Evolutionary conservation across 2,888 invertebrate genomes (phyloP), one percentile per base, ranked within the genome.

Genomic region (Carpatolechia fugitivella): DNA sequence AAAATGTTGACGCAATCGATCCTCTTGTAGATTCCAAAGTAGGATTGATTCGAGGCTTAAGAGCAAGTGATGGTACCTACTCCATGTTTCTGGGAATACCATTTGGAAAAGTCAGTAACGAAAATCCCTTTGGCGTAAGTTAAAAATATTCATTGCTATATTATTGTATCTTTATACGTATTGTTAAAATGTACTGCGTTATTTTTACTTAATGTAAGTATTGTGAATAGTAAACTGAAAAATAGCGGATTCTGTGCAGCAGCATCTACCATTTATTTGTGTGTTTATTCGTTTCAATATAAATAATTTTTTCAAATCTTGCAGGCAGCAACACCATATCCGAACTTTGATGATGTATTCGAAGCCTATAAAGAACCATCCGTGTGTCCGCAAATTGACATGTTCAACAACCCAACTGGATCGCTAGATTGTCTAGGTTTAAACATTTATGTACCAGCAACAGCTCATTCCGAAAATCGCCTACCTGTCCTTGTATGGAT

Each of bases 371-470:
- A 68, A 50, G 69, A 69, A 20, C 54, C 66, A 1, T 55, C 57
- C 7, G 38, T 47, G 3, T 57, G 57, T 36, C 54, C 54, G 3
- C 54, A 54, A 47, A 41, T 14, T 6, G 41, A 16, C 11, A 40
- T 40, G 18, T 16, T n/a, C 4, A 16, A 14, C 10, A 33, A 33
- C 3, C 56, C 64, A 69, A 18, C 80, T 64, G 72, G 91, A 70
- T 40, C 76, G 16, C 77, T 90, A 56, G 91, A 92, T 63, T 94
- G 94, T 57, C 33, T 52, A 11, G 31, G 31, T 0, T 31, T 52
- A 3, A 93, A 93, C 68, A 86, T 93, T 0, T 94, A 91, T 66
- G 91, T 92, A 0, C 92, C 92, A 0, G 63, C 65, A 13, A 35
- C 57, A 1, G 74, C 71, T 0, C 71, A 57, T 20, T 55, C 60